Conservation (phyloP, 2,797 vertebrate genomes). For the Darevskia nairensis region DNA sequence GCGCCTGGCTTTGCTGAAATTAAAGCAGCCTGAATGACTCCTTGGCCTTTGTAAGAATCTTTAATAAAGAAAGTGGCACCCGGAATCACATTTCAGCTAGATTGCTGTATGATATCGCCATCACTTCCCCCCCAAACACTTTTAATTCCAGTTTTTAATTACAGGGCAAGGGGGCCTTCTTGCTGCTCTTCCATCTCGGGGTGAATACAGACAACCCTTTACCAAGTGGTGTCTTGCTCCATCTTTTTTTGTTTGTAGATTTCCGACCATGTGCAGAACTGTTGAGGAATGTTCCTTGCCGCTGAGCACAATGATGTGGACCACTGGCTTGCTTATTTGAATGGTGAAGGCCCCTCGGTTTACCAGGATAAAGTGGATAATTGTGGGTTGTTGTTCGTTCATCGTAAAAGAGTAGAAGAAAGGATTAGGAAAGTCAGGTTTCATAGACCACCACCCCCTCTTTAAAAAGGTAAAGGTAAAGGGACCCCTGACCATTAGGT, state of each 20-base stretch:
- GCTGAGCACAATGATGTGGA: background rate
- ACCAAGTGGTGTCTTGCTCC: background rate
- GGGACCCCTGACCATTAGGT: too few relatives aligned
- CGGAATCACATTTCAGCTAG: background rate
- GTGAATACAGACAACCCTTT: background rate
- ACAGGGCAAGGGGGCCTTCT: background rate
- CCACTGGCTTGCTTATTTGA: background rate
- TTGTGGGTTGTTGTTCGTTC: background rate
- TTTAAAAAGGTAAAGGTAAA: too few relatives aligned
- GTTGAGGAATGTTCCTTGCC: background rate
- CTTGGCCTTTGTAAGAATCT: background rate
- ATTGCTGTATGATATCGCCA: background rate
- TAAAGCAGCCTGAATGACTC: background rate
- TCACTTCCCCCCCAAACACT: too few relatives aligned
- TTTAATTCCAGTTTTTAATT: background rate
- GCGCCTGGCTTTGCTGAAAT: background rate
- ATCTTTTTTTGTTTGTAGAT: background rate
- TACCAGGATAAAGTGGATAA: background rate
- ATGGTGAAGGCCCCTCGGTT: background rate
- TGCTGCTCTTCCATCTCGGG: background rate
- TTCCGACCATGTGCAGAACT: background rate
- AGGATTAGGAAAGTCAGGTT: background rate
- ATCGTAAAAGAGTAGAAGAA: background rate
- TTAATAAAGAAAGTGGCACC: background rate
- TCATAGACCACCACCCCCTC: background rate